Base-by-base conservation (phyloP, 2,888 invertebrate species). In the Drosophila mettleri region DNA sequence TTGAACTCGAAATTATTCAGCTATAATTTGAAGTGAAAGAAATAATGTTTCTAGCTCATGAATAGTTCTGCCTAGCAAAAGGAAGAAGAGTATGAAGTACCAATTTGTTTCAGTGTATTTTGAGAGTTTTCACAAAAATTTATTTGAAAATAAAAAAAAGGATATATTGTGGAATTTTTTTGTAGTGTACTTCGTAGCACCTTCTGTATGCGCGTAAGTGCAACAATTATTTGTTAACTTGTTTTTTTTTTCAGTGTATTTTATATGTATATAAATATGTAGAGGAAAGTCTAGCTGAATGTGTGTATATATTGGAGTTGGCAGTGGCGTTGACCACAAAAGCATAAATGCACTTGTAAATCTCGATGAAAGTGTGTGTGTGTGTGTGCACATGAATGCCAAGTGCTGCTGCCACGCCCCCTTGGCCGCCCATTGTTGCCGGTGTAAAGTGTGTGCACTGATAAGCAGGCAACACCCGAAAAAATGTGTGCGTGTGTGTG, bases 401-500 rank as follows among this genome's bases (percentile, higher is more conserved):
- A 75, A 76, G 76, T 68, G 72, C 68, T 71, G 67, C 49, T 68
- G 27, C n/a, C 18, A 39, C 61, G 43, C 41, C 46, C 39, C 4
- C 36, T n/a, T 1, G 14, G 58, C 41, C 54, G 18, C 51, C 49
- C 55, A 53, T 71, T 75, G 72, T 79, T 72, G 73, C 49, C 58
- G 71, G 74, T 69, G 73, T 77, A 77, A 78, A 78, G 76, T 78
- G 79, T 63, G 75, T 71, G 76, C 69, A 62, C 73, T 75, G 78
- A 78, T 78, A 78, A 78, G 75, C 72, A 68, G 61, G 48, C 77
- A 62, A 59, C 64, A 70, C 41, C 78, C 66, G 34, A 69, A 73
- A 72, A 78, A 66, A 67, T 14, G 20, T 33, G 34, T 36, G 29
- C 22, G 31, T 24, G 12, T 12, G 36, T 39, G 38, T 66, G 34